These are phyloP conservation scores for Camponotus floridanus DNA, from an alignment of 1,140 invertebrate genomes.

Conservation along the genomic window DNA sequence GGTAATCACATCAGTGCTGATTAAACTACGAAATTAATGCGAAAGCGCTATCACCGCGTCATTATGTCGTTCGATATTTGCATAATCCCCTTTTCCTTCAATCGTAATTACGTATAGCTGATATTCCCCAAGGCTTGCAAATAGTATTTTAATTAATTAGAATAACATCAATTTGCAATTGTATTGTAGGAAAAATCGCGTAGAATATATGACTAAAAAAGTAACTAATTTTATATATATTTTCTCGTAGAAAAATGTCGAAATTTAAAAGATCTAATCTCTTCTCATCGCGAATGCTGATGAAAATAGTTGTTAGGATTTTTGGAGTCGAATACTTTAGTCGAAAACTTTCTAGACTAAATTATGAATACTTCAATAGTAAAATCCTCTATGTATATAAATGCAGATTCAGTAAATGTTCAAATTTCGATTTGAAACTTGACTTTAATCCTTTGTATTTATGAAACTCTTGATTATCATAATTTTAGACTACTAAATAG, in stretches of 20 bases:
- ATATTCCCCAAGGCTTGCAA: slow-evolving; percentile 5
- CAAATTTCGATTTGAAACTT: slow-evolving; percentile 5
- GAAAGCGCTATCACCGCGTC: slow-evolving; percentile 35
- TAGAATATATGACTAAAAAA: background rate
- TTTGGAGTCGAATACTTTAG: background rate
- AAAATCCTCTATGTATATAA: background rate
- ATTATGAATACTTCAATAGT: background rate
- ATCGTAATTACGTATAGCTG: slow-evolving; percentile 42
- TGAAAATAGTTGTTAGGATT: background rate
- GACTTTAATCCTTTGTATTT: slow-evolving; percentile 27
- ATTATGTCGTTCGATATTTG: slow-evolving; percentile 41
- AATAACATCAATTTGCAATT: slow-evolving; percentile 31
- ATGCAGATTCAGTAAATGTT: slow-evolving; percentile 19
- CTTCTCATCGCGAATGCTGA: background rate
- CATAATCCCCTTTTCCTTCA: slow-evolving; percentile 22
- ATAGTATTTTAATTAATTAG: slow-evolving; percentile 53
- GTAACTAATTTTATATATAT: background rate
- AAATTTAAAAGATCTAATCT: background rate
- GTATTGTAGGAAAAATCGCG: background rate
- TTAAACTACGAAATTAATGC: slow-evolving; percentile 41
- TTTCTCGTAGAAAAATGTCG: background rate
- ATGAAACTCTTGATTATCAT: slow-evolving; percentile 28
- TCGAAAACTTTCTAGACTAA: background rate
- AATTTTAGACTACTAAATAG: slow-evolving; percentile 27
- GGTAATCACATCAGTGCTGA: slow-evolving; percentile 13